These are phyloP conservation scores for Helicolenus hilgendorfi DNA, from an alignment of 2,797 vertebrate genomes.

Conservation along the genomic window DNA sequence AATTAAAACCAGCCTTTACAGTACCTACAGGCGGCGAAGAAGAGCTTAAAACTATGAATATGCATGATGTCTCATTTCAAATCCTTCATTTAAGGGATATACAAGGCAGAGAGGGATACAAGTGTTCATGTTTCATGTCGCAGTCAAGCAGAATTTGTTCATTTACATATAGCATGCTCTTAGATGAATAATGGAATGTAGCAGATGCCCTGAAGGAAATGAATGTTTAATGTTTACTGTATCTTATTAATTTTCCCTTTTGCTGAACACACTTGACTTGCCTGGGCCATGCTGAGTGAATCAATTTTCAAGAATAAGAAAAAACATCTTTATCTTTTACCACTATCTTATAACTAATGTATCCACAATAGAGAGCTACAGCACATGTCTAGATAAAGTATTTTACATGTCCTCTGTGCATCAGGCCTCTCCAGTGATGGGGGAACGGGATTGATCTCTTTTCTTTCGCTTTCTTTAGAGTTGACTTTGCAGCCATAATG, in stretches of 20 bases:
- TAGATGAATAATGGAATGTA: constrained; percentile 80
- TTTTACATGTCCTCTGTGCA: not conserved
- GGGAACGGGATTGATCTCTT: not conserved
- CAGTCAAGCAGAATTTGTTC: constrained; percentile 69
- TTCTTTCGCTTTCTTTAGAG: not conserved
- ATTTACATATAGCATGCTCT: constrained; percentile 72
- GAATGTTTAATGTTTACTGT: constrained; percentile 82
- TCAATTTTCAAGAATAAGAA: not conserved
- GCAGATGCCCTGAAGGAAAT: constrained; percentile 75
- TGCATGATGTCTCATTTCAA: constrained; percentile 30
- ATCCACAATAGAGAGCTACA: not conserved
- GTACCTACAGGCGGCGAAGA: not conserved
- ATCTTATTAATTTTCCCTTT: constrained; percentile 73
- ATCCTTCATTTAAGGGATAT: constrained; percentile 40
- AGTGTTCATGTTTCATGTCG: constrained; percentile 65
- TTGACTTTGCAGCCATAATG: not conserved
- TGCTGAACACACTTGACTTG: constrained; percentile 60
- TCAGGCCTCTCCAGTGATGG: not conserved
- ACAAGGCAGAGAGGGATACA: constrained; percentile 42
- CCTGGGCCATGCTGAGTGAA: constrained; percentile 24
- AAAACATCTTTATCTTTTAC: constrained; percentile 14
- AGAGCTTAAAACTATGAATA: constrained; percentile 37
- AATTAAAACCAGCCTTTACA: not conserved
- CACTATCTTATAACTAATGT: constrained; percentile 4
- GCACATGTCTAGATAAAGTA: not conserved